Percentiles rank a stretch among this genome's conserved stretches.
These are phyloP conservation scores for Cyanoramphus novaezelandiae DNA, from an alignment of 2,113 vertebrate genomes.

Conservation along the genomic window DNA sequence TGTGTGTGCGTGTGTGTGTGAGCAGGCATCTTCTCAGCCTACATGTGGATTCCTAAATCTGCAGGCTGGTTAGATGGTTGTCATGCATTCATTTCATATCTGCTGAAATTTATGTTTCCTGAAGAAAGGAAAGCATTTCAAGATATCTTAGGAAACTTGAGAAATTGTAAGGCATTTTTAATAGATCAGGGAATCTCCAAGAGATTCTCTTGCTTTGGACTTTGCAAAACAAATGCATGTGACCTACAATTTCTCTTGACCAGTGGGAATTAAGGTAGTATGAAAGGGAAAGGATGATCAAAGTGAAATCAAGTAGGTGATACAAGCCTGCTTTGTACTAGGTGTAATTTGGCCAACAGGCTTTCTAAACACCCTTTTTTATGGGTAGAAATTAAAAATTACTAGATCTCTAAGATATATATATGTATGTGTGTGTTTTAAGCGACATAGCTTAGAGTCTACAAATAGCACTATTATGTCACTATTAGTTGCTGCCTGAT, in stretches of 20 bases:
- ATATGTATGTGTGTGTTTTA: background rate
- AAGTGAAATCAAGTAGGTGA: background rate
- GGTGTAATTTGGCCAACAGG: background rate
- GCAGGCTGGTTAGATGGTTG: conserved; percentile 99
- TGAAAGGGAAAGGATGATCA: background rate
- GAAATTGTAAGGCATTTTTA: background rate
- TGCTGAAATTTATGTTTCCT: conserved; percentile 53
- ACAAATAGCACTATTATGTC: background rate
- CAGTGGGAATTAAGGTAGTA: background rate
- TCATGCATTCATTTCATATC: conserved; percentile 84
- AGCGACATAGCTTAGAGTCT: background rate
- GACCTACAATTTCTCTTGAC: background rate
- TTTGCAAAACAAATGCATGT: background rate
- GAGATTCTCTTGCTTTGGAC: background rate
- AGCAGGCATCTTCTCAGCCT: conserved; percentile 96
- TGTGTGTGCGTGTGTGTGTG: conserved; percentile 76
- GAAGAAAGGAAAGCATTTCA: conserved; percentile 39
- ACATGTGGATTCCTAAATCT: conserved; percentile 94
- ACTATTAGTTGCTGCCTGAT: background rate
- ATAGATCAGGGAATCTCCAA: background rate
- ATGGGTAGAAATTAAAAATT: background rate
- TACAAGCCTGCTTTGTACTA: background rate
- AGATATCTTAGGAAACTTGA: background rate
- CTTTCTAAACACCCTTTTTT: background rate
- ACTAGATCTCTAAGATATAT: background rate